These are phyloP conservation scores for human (Homo sapiens) DNA, from an alignment of 2,113 vertebrate species.

Conservation along the genomic window GRCh38 chr9:100873001-100873500, in stretches of 20 bases:
- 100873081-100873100: not conserved
- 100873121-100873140: not conserved
- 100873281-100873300: not conserved
- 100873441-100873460: not conserved
- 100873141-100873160: not conserved
- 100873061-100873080: not conserved
- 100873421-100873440: not conserved
- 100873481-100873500: not conserved
- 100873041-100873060: not conserved
- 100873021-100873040: slow-evolving; percentile 11
- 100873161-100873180: not conserved
- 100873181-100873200: not conserved
- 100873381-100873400: not conserved
- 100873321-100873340: not conserved
- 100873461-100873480: not conserved
- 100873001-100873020: not conserved
- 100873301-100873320: not conserved
- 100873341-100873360: not conserved
- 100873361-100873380: slow-evolving; percentile 6
- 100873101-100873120: not conserved
- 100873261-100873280: not conserved
- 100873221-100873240: not conserved
- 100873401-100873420: not conserved
- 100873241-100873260: not conserved
- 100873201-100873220: not conserved